Evolutionary conservation across 2,113 vertebrate genomes (phyloP), one percentile per base, ranked within the genome.

Genomic region (Pterocles orientalis): DNA sequence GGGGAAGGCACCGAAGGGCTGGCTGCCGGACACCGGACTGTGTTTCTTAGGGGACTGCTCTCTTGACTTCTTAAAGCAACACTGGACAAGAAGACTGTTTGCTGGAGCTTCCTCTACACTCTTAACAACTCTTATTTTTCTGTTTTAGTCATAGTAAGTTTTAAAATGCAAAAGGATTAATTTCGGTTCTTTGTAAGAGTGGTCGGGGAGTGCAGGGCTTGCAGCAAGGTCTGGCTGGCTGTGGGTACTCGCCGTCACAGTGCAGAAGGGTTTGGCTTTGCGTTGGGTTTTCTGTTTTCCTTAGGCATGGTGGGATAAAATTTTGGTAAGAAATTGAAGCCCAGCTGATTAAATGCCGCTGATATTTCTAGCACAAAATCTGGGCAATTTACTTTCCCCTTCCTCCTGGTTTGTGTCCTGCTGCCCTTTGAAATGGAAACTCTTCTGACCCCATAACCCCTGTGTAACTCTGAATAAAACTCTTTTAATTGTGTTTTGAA

Each of bases 341-440:
- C 45, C 36, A 82, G 88, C 77, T 96, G 72, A 71, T 95, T 76
- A 90, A 97, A 95, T 94, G 94, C 25, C 53, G 26, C 10, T 36
- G 65, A 1, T 96, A 86, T 94, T 97, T 95, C 94, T 92, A 92
- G 83, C 51, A 88, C 69, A 93, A 94, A 97, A 95, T 94, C 89
- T 94, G 86, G 79, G 83, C 75, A 92, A 96, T 95, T 96, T 96
- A 64, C 83, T 95, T 93, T 95, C 47, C 58, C 76, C 86, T 69
- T 95, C 89, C 71, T 93, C 72, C 88, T 96, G 91, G 86, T 94
- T 94, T 86, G 62, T 80, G 94, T 97, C 96, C 87, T 94, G 83
- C 93, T 92, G 81, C 86, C 97, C 97, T 98, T 97, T 97, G 97
- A 98, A 97, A 97, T 95, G 93, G 97, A 97, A 97, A 97, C 96